Base-by-base conservation (phyloP, 2,888 invertebrate genomes). In the Amphipoea oculea region DNA sequence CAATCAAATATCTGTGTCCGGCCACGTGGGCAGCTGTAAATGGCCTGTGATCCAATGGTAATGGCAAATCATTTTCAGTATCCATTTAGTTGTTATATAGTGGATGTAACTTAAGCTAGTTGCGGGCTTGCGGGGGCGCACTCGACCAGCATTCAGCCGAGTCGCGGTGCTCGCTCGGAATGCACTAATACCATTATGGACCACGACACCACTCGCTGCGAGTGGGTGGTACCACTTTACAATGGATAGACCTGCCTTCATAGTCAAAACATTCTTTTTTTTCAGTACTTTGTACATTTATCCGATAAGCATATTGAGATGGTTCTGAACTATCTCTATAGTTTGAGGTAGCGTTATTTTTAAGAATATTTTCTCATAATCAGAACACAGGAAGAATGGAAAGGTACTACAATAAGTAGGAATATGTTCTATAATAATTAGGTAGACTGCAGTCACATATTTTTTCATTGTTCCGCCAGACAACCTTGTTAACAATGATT, bases 171-270 rank as follows among this genome's bases (percentile, higher is more conserved):
- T 78, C 77, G 82, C 76, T 76, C 71, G 93, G 94, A 94, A 95
- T 94, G 94, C 93, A 92, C 93, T 94, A 94, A 94, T 94, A 93
- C 92, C 92, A 94, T 94, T 94, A 94, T 92, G 86, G 90, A 90
- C 89, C 87, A 92, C 90, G 92, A 91, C 92, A 92, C 88, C 91
- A 91, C 89, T 91, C 88, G 83, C 76, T 80, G 89, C 89, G 90
- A 92, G 95, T 94, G 93, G 94, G 94, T 92, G 94, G 92, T 76
- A 82, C 81, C 75, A 54, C 76, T 84, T 90, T 75, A 51, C 51
- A 85, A 90, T 23, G 60, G 63, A 48, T 90, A 94, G 94, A 94
- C 81, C 75, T 66, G 90, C 68, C 91, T 57, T 65, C 45, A 23
- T 40, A 17, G 6, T 48, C 23, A 62, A 69, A 51, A 29, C 0